A percentile compares a stretch with the other conserved stretches of the same genome.
These are phyloP conservation scores for Troides aeacus DNA, from an alignment of 2,888 invertebrate genomes.

Conservation along the genomic window DNA sequence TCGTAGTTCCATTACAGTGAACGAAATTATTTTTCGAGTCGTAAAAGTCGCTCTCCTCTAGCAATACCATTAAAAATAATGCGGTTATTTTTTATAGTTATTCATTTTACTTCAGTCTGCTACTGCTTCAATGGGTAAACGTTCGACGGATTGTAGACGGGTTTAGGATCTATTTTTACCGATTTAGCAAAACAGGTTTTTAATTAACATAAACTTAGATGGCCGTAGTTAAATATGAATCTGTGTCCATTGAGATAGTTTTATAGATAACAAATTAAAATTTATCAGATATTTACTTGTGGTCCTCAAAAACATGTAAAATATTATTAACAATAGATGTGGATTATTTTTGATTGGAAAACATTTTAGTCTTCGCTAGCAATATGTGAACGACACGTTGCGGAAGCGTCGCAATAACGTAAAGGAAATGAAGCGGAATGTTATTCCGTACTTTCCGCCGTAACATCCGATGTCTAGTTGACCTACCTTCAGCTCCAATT, in stretches of 20 bases:
- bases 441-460: constrained; percentile 18
- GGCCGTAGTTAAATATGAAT: too few relatives aligned
- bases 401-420: constrained; percentile 14
- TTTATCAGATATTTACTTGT: too few relatives aligned
- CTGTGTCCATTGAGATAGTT: too few relatives aligned
- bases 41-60: constrained; percentile 12
- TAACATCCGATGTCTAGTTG: constrained; percentile 1
- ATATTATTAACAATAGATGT: too few relatives aligned
- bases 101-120: background rate
- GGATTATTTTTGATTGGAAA: background rate
- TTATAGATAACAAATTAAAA: too few relatives aligned
- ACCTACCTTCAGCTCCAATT: constrained; percentile 3
- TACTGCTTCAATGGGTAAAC: too few relatives aligned
- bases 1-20: constrained; percentile 29
- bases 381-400: constrained; percentile 2
- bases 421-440: constrained; percentile 17
- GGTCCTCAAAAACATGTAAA: too few relatives aligned
- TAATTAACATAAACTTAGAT: too few relatives aligned
- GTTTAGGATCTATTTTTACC: too few relatives aligned
- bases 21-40: constrained; percentile 25
- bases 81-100: constrained; percentile 20
- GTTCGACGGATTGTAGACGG: too few relatives aligned
- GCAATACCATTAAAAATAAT: constrained; percentile 13
- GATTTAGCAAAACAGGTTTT: too few relatives aligned
- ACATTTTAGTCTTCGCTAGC: background rate